Evolutionary conservation across 2,888 invertebrate species (phyloP).

Genomic region (Scaptomyza reducta): DNA sequence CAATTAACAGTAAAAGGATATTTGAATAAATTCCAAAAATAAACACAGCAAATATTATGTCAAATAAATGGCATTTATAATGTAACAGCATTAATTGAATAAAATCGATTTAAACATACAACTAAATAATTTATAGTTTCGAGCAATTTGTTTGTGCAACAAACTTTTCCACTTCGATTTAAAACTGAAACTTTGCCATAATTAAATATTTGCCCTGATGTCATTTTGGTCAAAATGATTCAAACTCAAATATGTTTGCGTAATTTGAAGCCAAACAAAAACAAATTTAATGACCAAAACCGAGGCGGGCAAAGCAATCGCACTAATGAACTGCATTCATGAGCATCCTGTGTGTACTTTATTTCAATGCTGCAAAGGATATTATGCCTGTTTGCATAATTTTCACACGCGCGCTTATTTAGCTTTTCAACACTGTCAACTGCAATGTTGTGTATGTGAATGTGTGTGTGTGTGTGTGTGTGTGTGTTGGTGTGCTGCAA

Average conservation of each 20-base stretch:
- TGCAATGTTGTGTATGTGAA: background rate
- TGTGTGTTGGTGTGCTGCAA: constrained; percentile 13
- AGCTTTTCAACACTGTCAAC: constrained; percentile 45
- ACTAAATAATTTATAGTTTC: constrained; percentile 9
- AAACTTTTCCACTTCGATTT: background rate
- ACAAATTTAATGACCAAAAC: constrained; percentile 18
- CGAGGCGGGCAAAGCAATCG: constrained; percentile 9
- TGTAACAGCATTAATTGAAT: constrained; percentile 45
- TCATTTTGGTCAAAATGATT: constrained; percentile 16
- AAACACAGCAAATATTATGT: constrained; percentile 37
- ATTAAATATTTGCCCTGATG: constrained; percentile 7
- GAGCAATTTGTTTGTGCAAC: background rate
- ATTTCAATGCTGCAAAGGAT: constrained; percentile 17
- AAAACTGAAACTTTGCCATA: constrained; percentile 1
- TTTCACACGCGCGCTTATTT: constrained; percentile 41
- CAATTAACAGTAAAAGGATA: constrained; percentile 13
- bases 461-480: background rate
- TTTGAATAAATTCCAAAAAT: constrained; percentile 40
- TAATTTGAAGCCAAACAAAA: constrained; percentile 5
- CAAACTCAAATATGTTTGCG: constrained; percentile 23
- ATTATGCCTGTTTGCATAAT: constrained; percentile 25
- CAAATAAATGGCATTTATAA: constrained; percentile 55
- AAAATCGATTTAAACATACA: constrained; percentile 28
- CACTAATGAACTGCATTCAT: constrained; percentile 66
- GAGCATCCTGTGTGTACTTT: constrained; percentile 33